Evolutionary conservation across 2,113 vertebrate genomes (phyloP), one percentile per base, ranked within the genome.

Genomic region (Chinchilla lanigera): DNA sequence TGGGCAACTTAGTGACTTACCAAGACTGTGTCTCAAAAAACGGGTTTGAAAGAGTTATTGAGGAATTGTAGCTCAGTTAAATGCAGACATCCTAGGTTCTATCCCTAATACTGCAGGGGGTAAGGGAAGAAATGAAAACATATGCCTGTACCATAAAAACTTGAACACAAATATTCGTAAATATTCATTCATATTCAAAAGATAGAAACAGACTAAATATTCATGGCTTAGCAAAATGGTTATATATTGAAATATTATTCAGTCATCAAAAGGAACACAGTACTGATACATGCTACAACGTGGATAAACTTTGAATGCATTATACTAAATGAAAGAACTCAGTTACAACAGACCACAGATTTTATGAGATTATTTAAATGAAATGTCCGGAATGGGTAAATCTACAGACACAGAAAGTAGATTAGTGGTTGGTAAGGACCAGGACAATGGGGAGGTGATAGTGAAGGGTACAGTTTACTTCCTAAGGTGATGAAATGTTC

Each of bases 131-230:
- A 41, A 67, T 86, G 38, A 89, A 95, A 93, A 56, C 50, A 44
- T 19, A 58, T 85, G 24, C 38, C 13, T 19, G 47, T 8, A 14
- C 41, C 19, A 14, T 78, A 78, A 78, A 96, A 86, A 63, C 26
- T 89, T 78, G 26, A 56, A 80, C 67, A 58, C 78, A 50, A 92
- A 77, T 83, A 82, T 67, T 67, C 65, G n/a, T 86, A 47, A 93
- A 75, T 86, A 75, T 86, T 94, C 28, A 84, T 82, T 86, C 80
- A 92, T 24, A 93, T 52, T 86, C 73, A 83, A 69, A 81, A 83
- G 33, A 3, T 71, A 3, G 33, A 73, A 90, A 93, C 20, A 69
- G 33, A 3, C 54, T 50, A 73, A 3, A 78, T 92, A 50, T 92
- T 58, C 4, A 52, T 71, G 17, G 26, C 14, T 97, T 83, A 86